These are phyloP conservation scores for Amphiprion ocellaris DNA, from an alignment of 2,113 vertebrate species.

Conservation along the genomic window DNA sequence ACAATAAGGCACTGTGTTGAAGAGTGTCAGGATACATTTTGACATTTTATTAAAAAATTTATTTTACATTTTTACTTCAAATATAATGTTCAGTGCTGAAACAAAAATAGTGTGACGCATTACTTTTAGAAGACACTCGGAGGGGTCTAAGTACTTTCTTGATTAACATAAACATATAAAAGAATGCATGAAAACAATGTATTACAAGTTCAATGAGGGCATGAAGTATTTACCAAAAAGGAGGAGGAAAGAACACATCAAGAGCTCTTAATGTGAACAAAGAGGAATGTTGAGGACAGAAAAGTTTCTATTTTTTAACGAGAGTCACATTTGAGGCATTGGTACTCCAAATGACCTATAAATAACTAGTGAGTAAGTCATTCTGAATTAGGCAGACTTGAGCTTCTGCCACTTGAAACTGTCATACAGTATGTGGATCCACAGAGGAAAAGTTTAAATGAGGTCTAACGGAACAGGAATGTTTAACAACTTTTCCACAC, in stretches of 20 bases:
- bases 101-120: background rate
- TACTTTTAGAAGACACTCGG: too few relatives aligned
- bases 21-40: too few relatives aligned
- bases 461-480: constrained; percentile 14
- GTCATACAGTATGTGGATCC: background rate
- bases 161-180: background rate
- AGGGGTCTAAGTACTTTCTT: background rate
- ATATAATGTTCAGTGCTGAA: background rate
- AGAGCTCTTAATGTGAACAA: constrained; percentile 48
- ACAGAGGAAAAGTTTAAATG: constrained; percentile 20
- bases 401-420: constrained; percentile 60
- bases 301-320: constrained; percentile 14
- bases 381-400: constrained; percentile 64
- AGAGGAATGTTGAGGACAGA: constrained; percentile 13
- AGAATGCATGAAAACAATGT: constrained; percentile 1
- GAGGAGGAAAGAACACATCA: constrained; percentile 5
- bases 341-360: constrained; percentile 14
- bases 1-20: too few relatives aligned
- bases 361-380: constrained; percentile 40
- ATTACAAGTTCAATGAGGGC: background rate
- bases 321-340: constrained; percentile 1
- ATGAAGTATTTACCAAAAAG: constrained; percentile 14
- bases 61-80: too few relatives aligned
- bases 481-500: constrained; percentile 1
- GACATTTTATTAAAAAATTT: too few relatives aligned